phyloP scores from a whole-genome alignment of 2,888 invertebrate genomes.

The Himalopsyche japonica region DNA sequence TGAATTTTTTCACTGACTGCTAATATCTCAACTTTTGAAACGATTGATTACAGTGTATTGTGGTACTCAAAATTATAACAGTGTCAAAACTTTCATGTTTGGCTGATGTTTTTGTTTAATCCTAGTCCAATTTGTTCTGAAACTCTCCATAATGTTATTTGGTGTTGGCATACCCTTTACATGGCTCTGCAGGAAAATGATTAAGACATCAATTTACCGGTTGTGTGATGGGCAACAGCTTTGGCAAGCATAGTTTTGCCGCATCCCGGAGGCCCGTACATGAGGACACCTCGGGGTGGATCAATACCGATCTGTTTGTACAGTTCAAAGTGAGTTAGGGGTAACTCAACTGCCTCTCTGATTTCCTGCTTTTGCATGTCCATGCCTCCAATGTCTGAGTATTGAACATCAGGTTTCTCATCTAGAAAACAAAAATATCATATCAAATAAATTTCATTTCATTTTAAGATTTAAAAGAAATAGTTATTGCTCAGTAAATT shows the following conservation, averaged over 20 bases:
- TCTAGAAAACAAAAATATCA: constrained; percentile 56
- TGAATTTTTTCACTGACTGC: no score
- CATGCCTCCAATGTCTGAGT: constrained; percentile 98
- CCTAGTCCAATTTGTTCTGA: no score
- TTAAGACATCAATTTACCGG: constrained; percentile 61
- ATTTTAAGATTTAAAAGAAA: background rate
- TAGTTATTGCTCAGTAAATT: background rate
- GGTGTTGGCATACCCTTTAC: no score
- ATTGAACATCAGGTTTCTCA: constrained; percentile 97
- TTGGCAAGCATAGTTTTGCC: constrained; percentile 99
- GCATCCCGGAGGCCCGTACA: constrained; percentile 99
- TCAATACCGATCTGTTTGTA: constrained; percentile 99
- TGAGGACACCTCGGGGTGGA: constrained; percentile 95
- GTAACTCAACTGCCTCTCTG: constrained; percentile 96
- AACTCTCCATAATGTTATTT: no score
- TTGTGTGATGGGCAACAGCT: constrained; percentile 97
- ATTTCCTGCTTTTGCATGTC: constrained; percentile 99
- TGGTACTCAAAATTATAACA: no score
- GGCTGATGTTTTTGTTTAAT: no score
- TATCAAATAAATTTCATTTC: background rate
- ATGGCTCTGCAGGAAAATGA: no score
- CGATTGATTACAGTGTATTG: no score
- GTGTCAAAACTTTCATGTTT: no score
- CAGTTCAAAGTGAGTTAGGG: constrained; percentile 96
- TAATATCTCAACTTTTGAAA: no score